phyloP scores from a whole-genome alignment of 2,888 invertebrate genomes.

The Erebia palarica region DNA sequence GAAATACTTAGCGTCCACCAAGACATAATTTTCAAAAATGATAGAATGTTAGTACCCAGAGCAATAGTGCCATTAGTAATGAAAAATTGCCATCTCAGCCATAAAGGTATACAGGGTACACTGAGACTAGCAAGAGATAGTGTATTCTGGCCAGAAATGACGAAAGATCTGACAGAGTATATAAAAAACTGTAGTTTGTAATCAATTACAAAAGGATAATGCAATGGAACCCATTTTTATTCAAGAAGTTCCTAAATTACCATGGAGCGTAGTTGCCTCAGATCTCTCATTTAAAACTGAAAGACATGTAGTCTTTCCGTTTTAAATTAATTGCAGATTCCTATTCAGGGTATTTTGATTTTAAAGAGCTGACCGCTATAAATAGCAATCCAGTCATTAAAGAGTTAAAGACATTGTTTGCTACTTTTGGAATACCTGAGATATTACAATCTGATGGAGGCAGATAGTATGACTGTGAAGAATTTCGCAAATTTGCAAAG shows the following conservation, averaged over 20 bases:
- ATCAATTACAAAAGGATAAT: not conserved
- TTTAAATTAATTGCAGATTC: not conserved
- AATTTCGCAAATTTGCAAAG: not conserved
- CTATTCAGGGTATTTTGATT: not conserved
- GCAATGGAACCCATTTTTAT: not conserved
- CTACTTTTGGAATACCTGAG: not conserved
- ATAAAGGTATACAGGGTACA: not conserved
- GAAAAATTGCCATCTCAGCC: not conserved
- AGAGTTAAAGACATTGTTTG: not conserved
- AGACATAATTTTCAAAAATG: not conserved
- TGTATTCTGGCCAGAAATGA: not conserved
- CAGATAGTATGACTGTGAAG: not conserved
- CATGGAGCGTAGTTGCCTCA: not conserved
- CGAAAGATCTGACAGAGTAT: not conserved
- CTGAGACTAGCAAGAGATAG: not conserved
- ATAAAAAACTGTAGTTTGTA: constrained; percentile 1
- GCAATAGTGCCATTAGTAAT: not conserved
- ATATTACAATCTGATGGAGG: not conserved
- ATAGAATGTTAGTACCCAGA: not conserved
- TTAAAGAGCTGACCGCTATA: not conserved
- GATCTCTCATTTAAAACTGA: not conserved
- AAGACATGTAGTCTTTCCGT: no score
- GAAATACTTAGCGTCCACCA: not conserved
- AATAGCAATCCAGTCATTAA: constrained; percentile 1
- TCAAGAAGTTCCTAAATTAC: not conserved